Conservation (phyloP, 1,140 invertebrate species). For the Manduca sexta region DNA sequence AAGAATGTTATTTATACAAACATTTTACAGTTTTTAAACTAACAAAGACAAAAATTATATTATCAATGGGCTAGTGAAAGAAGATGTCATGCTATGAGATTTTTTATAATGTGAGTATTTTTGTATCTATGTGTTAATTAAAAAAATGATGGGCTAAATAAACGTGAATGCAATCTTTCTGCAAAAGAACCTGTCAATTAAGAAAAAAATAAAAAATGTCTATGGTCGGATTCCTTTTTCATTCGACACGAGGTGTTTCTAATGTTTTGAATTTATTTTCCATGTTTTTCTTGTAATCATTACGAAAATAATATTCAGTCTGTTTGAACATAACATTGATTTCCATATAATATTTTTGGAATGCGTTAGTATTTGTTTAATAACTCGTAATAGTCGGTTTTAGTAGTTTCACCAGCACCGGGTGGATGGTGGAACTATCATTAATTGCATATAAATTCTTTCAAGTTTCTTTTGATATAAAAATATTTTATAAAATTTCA, state of each 20-base stretch:
- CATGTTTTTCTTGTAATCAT: constrained; percentile 1
- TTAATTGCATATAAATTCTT: neutral
- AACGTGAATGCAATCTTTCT: too few species aligned
- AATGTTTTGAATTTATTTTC: constrained; percentile 37
- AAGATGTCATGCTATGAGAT: too few species aligned
- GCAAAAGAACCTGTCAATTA: neutral
- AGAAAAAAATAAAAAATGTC: constrained; percentile 10
- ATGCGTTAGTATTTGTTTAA: neutral
- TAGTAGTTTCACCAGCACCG: constrained; percentile 9
- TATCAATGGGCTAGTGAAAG: too few species aligned
- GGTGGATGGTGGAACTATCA: constrained; percentile 2
- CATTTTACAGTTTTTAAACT: too few species aligned
- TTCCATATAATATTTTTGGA: neutral
- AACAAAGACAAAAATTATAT: too few species aligned
- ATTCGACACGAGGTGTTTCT: constrained; percentile 41
- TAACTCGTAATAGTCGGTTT: neutral
- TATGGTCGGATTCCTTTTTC: constrained; percentile 21
- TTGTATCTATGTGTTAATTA: too few species aligned
- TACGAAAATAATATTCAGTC: neutral
- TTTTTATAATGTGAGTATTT: too few species aligned
- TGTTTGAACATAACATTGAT: neutral
- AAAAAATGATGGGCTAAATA: too few species aligned
- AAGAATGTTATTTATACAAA: too few species aligned
- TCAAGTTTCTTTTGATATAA: neutral
- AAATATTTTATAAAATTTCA: constrained; percentile 4